Percentiles rank a stretch among this genome's conserved stretches.
Conservation (phyloP, 2,113 vertebrate genomes). For the Bubo scandiacus region DNA sequence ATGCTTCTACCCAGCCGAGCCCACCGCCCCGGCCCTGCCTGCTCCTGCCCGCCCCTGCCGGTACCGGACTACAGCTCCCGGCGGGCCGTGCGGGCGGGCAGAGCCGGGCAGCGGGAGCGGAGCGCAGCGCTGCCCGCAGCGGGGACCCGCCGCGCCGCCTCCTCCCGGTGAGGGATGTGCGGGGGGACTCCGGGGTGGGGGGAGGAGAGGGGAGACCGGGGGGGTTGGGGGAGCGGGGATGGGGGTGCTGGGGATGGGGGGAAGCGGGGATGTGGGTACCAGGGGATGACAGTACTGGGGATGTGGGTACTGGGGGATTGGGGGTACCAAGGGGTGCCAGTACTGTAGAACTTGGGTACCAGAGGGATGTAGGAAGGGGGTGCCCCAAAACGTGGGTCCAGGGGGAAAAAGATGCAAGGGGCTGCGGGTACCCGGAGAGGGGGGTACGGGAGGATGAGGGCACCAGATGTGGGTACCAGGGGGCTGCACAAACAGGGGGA, state of each 20-base stretch:
- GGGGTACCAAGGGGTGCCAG: too few relatives aligned
- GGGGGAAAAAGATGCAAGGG: neutral
- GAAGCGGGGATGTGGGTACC: neutral
- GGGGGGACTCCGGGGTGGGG: neutral
- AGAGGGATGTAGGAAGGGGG: neutral
- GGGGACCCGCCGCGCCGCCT: neutral
- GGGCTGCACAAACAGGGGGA: neutral
- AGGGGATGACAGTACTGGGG: neutral
- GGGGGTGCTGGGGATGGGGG: neutral
- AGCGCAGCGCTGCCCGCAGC: neutral
- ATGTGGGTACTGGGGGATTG: neutral
- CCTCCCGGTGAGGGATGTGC: neutral
- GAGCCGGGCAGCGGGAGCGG: neutral
- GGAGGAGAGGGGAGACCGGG: neutral
- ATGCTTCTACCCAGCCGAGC: neutral
- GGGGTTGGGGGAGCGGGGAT: neutral
- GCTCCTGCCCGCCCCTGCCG: neutral
- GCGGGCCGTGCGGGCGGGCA: conserved; percentile 4
- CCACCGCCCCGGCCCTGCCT: neutral
- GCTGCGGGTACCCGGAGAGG: neutral
- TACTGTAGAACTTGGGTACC: neutral
- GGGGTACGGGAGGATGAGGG: neutral
- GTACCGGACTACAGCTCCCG: conserved; percentile 36
- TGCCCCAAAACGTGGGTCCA: neutral
- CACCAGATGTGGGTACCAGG: neutral